phyloP scores from a whole-genome alignment of 2,888 invertebrate genomes.

The Folsomia manolachei region DNA sequence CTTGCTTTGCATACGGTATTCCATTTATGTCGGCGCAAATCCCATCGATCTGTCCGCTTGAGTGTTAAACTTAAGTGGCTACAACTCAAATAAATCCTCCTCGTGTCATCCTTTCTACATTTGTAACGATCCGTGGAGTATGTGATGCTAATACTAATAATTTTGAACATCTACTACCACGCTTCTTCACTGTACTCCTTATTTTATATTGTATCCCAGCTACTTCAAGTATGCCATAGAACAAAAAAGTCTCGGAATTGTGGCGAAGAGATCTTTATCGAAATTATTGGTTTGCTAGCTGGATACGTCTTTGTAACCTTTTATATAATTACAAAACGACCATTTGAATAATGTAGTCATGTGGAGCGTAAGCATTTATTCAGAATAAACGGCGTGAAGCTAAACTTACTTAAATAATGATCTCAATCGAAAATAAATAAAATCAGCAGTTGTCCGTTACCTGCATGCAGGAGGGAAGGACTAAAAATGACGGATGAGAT shows the following conservation, averaged over 20 bases:
- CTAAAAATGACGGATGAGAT: neutral
- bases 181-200: neutral
- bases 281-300: too few species aligned
- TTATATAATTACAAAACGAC: too few species aligned
- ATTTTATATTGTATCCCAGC: neutral
- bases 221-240: neutral
- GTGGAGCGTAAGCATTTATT: neutral
- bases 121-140: neutral
- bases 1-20: constrained; percentile 17
- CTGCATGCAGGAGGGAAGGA: neutral
- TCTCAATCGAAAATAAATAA: neutral
- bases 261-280: too few species aligned
- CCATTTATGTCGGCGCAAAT: constrained; percentile 23
- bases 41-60: constrained; percentile 23
- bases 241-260: neutral
- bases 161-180: too few species aligned
- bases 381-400: neutral
- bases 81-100: constrained; percentile 19
- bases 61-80: constrained; percentile 21
- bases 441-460: neutral
- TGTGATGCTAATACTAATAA: constrained; percentile 7
- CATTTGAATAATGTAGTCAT: too few species aligned
- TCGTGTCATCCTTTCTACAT: neutral
- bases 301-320: neutral
- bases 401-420: neutral